phyloP scores from a whole-genome alignment of 2,113 vertebrate genomes.

The Bungarus multicinctus region DNA sequence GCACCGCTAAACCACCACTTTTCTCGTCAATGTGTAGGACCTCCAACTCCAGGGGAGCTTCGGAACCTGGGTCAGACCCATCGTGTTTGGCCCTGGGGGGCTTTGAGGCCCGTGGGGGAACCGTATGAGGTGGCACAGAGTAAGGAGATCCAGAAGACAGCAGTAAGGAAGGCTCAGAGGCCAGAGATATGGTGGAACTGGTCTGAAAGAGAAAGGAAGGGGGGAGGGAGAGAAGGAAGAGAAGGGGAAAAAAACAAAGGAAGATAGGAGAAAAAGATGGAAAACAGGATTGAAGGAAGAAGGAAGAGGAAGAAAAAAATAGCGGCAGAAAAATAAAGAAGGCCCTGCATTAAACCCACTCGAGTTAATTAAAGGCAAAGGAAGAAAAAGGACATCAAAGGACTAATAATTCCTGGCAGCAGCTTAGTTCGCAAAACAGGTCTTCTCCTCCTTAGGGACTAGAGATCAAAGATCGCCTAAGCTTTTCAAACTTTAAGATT shows the following conservation, averaged over 20 bases:
- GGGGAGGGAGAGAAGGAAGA: slow-evolving; percentile 42
- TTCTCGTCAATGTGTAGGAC: slow-evolving; percentile 69
- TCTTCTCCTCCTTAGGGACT: background rate
- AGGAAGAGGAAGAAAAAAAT: background rate
- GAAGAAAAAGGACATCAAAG: background rate
- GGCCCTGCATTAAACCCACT: background rate
- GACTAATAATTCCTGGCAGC: background rate
- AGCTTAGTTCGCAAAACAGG: background rate
- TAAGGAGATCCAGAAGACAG: slow-evolving; percentile 48
- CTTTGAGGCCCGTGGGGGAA: slow-evolving; percentile 5
- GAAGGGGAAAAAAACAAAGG: slow-evolving; percentile 23
- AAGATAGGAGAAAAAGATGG: slow-evolving; percentile 34
- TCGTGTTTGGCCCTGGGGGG: background rate
- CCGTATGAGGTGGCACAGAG: slow-evolving; percentile 42
- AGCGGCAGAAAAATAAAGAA: background rate
- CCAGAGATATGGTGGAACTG: slow-evolving; percentile 77
- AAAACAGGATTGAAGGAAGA: slow-evolving; percentile 19
- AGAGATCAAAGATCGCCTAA: background rate
- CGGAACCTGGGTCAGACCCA: slow-evolving; percentile 45
- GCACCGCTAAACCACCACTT: background rate
- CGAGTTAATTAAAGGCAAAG: background rate
- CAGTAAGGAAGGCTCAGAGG: slow-evolving; percentile 70
- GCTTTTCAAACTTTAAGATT: no score
- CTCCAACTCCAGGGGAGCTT: slow-evolving; percentile 59
- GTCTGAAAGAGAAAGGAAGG: slow-evolving; percentile 72